Conservation (phyloP, 2,113 vertebrate genomes). For the Lethenteron reissneri region DNA sequence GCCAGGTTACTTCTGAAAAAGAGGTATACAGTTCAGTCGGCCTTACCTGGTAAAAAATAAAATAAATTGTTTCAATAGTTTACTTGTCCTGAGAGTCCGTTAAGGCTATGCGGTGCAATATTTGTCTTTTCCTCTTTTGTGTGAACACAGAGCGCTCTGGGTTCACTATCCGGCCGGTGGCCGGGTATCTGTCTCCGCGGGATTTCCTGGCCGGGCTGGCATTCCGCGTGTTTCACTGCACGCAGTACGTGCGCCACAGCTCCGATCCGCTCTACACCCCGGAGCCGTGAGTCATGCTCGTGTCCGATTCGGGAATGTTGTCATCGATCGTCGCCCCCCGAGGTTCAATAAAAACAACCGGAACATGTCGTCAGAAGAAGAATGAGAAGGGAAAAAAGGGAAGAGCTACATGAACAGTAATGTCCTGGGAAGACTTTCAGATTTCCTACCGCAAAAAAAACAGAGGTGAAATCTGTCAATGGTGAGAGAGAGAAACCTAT, state of each 20-base stretch:
- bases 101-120: too few relatives aligned
- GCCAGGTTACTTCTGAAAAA: too few relatives aligned
- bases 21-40: too few relatives aligned
- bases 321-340: too few relatives aligned
- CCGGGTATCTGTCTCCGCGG: constrained; percentile 74
- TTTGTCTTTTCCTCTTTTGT: constrained; percentile 11
- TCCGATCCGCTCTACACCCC: constrained; percentile 91
- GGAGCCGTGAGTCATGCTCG: constrained; percentile 57
- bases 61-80: too few relatives aligned
- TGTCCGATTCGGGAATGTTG: too few relatives aligned
- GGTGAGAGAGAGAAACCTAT: constrained; percentile 19
- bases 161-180: constrained; percentile 81
- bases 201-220: constrained; percentile 91
- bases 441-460: constrained; percentile 20
- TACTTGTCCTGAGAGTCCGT: too few relatives aligned
- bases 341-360: too few relatives aligned
- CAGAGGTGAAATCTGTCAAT: constrained; percentile 20
- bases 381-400: too few relatives aligned
- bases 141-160: constrained; percentile 45
- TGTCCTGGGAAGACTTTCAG: constrained; percentile 14
- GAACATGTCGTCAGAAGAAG: too few relatives aligned
- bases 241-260: constrained; percentile 87
- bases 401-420: too few relatives aligned
- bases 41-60: too few relatives aligned
- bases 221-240: constrained; percentile 94